A percentile compares a stretch with the other conserved stretches of the same genome.
Conservation (phyloP, 1,140 invertebrate species). For the Panulirus ornatus region DNA sequence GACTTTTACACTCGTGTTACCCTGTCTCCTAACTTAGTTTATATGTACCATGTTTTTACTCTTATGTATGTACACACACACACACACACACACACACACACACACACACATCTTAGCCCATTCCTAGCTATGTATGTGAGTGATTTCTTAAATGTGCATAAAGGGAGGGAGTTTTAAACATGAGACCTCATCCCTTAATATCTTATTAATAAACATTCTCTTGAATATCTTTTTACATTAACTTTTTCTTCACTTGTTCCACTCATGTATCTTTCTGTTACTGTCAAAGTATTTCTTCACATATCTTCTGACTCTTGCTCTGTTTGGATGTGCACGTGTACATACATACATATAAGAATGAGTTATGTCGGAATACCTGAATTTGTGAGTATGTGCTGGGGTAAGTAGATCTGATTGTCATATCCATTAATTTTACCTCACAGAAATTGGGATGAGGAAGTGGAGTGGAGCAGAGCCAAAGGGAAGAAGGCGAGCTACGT, state of each 20-base stretch:
- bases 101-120: no score
- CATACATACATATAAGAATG: constrained; percentile 42
- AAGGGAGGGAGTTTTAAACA: not conserved
- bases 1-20: no score
- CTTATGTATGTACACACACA: not conserved
- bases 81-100: not conserved
- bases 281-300: not conserved
- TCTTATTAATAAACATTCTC: not conserved
- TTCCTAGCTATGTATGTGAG: not conserved
- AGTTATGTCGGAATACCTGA: not conserved
- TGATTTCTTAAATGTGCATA: not conserved
- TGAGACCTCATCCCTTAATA: not conserved
- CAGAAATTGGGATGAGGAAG: constrained; percentile 74
- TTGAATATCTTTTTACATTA: not conserved
- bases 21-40: no score
- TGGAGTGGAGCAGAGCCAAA: constrained; percentile 43
- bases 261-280: not conserved
- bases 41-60: no score
- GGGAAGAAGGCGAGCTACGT: constrained; percentile 66
- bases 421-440: not conserved
- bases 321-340: constrained; percentile 16
- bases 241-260: not conserved
- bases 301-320: not conserved
- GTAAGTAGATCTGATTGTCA: no score
- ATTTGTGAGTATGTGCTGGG: not conserved